Conservation (phyloP, 2,888 invertebrate genomes). For the Aleiodes testaceus region DNA sequence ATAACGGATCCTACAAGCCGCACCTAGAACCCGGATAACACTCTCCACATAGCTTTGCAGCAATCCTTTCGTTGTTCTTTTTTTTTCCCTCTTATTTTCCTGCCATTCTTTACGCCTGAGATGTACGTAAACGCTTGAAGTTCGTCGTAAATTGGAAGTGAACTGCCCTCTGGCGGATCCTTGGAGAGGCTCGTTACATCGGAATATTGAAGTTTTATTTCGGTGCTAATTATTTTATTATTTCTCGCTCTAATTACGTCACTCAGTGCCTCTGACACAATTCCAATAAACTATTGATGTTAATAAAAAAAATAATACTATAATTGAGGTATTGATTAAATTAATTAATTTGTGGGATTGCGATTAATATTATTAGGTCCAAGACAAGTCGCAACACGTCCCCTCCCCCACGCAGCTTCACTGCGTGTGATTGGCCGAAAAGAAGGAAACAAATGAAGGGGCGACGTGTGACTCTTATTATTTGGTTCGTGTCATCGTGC, state of each 20-base stretch:
- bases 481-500: slow-evolving; percentile 23
- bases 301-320: too few relatives aligned
- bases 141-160: not conserved
- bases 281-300: too few relatives aligned
- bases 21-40: slow-evolving; percentile 63
- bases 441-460: slow-evolving; percentile 5
- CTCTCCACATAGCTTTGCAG: slow-evolving; percentile 54
- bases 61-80: slow-evolving; percentile 42
- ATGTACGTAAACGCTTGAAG: not conserved
- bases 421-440: too few relatives aligned
- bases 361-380: too few relatives aligned
- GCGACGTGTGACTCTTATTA: slow-evolving; percentile 1
- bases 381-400: too few relatives aligned
- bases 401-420: too few relatives aligned
- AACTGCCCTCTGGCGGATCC: slow-evolving; percentile 20
- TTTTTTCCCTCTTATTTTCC: slow-evolving; percentile 17
- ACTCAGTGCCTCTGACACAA: too few relatives aligned
- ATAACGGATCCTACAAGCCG: slow-evolving; percentile 64
- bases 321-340: too few relatives aligned
- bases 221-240: not conserved
- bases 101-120: not conserved
- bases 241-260: too few relatives aligned
- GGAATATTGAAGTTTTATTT: not conserved
- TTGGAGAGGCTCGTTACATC: not conserved
- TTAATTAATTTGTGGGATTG: too few relatives aligned